Evolutionary conservation across 2,888 invertebrate species (phyloP), one percentile per base, ranked within the genome.

Genomic region (Hemicrepidius hirtus): DNA sequence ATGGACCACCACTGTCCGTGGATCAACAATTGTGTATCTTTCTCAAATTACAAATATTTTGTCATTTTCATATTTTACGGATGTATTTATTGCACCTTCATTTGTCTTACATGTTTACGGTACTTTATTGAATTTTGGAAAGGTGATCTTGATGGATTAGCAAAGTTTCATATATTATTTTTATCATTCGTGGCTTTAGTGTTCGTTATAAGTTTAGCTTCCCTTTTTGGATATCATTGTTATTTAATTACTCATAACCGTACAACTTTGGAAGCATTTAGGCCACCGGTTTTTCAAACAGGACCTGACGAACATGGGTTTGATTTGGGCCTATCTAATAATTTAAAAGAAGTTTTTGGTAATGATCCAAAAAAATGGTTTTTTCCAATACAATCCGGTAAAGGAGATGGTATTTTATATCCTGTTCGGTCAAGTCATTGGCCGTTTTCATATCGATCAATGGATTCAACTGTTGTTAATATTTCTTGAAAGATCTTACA

Each of bases 1-100:
- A 97, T 97, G 96, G 98, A 98, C 88, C 98, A 98, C 86, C 98
- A 98, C 86, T 98, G 98, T 87, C 97, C 97, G 10, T 97, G 96
- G 96, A 94, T 96, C 78, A 96, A 98, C 88, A 98, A 97, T 87
- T 98, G 98, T 85, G 96, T 98, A 69, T 95, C 95, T 85, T 98
- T 95, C 88, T 92, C 93, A 85, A 98, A 98, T 87, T 98, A 98
- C 89, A 98, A 98, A 88, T 98, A 93, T 88, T 98, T 99, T 88
- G 92, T 98, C 84, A 90, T 97, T 78, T 98, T 98, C 88, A 90
- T 98, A 82, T 95, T 93, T 73, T 97, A 97, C 87, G 95, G 95
- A 37, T 89, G 97, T 79, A 81, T 95, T 67, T 97, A 97, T 86
- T 97, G 97, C 87, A 85, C 96, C 74, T 97, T 94, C 86, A 92